Percentiles rank a stretch among this genome's conserved stretches.
phyloP scores from a whole-genome alignment of 2,113 vertebrate species.

The Cyanistes caeruleus region DNA sequence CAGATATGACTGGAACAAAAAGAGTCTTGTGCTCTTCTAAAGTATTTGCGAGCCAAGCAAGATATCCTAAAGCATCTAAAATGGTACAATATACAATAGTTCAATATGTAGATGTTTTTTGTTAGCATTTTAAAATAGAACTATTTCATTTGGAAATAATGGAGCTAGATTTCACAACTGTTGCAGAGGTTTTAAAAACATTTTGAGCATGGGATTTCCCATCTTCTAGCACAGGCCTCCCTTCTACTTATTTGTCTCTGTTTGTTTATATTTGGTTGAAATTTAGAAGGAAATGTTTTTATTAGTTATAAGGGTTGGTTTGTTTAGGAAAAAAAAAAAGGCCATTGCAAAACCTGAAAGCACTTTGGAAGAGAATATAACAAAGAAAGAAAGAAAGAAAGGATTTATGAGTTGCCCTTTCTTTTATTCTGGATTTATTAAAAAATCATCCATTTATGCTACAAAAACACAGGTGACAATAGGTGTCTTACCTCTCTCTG shows the following conservation, averaged over 20 bases:
- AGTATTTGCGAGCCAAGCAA: background rate
- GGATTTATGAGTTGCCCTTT: background rate
- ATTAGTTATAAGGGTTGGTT: background rate
- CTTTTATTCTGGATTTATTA: background rate
- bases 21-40: background rate
- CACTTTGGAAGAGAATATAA: background rate
- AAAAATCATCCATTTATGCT: background rate
- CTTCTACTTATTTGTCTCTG: background rate
- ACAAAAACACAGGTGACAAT: background rate
- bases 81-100: background rate
- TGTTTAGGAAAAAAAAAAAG: background rate
- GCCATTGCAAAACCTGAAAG: background rate
- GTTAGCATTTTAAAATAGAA: background rate
- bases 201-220: background rate
- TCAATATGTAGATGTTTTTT: background rate
- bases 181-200: background rate
- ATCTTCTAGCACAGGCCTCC: background rate
- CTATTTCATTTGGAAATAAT: background rate
- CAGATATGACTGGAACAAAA: background rate
- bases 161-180: background rate
- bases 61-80: background rate
- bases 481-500: conserved; percentile 90
- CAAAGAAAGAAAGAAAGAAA: background rate
- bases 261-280: conserved; percentile 1
- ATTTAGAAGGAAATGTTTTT: background rate